Percentiles rank a stretch among this genome's conserved stretches.
Evolutionary conservation across 2,113 vertebrate species (phyloP).

Genomic region (Ciconia stormi): DNA sequence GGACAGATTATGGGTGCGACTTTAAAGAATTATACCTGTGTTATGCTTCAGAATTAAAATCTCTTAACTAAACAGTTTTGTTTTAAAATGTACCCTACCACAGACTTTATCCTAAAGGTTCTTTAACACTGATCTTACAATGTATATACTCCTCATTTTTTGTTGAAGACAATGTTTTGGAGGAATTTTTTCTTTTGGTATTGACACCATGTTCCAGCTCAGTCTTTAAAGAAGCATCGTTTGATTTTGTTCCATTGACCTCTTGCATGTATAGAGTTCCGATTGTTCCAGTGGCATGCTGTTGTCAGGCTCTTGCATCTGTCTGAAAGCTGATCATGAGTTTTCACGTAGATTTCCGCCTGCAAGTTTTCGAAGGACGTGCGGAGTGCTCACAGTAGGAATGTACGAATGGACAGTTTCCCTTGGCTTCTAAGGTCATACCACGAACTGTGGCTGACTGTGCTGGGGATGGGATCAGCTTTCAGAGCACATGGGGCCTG

Average conservation of each 20-base stretch:
- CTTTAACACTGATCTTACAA: neutral
- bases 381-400: neutral
- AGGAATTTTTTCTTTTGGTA: neutral
- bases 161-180: neutral
- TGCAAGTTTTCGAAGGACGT: neutral
- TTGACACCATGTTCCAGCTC: neutral
- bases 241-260: neutral
- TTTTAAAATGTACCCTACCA: neutral
- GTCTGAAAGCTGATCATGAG: neutral
- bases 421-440: neutral
- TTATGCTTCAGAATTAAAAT: neutral
- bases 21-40: neutral
- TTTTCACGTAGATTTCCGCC: neutral
- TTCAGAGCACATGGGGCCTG: neutral
- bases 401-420: neutral
- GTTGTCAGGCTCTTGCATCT: neutral
- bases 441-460: neutral
- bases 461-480: neutral
- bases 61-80: neutral
- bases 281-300: neutral
- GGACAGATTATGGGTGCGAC: neutral
- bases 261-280: neutral
- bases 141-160: neutral
- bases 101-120: neutral
- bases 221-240: neutral